Evolutionary conservation across 2,113 vertebrate species (phyloP), one percentile per base, ranked within the genome.

Genomic region (Colinus virginianus): DNA sequence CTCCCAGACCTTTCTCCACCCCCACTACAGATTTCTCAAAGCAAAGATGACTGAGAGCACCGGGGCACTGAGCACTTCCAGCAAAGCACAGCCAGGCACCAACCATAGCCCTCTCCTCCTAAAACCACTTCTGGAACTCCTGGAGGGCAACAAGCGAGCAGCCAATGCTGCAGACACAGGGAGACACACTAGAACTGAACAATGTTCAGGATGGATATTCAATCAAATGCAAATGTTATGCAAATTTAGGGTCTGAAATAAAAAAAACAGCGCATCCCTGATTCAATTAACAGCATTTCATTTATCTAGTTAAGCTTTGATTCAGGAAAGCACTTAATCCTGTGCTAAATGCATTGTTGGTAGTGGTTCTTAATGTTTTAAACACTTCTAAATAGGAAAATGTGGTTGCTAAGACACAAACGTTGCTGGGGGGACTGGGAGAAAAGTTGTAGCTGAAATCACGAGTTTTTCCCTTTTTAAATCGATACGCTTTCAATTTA

Each of bases 241-340:
- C 91, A 95, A 95, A 95, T 93, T 66, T 34, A 88, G 81, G 76
- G 81, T 72, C 67, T 86, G 91, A 56, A 95, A 95, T 86, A 84
- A 51, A 28, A 49, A 49, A 49, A 49, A 49, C 88, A 88, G 91
- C 64, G 81, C 85, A 95, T 91, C 94, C 88, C 88, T 93, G 91
- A 95, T 95, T 95, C 91, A 95, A 95, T 93, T 93, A 93, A 93
- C 91, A 93, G 94, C 94, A 83, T 93, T 88, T 93, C 84, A 95
- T 95, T 93, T 91, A 95, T 93, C 91, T 93, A 83, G 91, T 95
- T 95, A 95, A 91, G 88, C 91, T 93, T 67, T 93, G 94, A 93
- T 95, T 93, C 91, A 91, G 68, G 71, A 56, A 78, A 93, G 63
- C 88, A 75, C 91, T 93, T 93, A 89, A 93, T 93, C 91, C 88